Conservation (phyloP, 2,888 invertebrate species). For the Euproctis similis region DNA sequence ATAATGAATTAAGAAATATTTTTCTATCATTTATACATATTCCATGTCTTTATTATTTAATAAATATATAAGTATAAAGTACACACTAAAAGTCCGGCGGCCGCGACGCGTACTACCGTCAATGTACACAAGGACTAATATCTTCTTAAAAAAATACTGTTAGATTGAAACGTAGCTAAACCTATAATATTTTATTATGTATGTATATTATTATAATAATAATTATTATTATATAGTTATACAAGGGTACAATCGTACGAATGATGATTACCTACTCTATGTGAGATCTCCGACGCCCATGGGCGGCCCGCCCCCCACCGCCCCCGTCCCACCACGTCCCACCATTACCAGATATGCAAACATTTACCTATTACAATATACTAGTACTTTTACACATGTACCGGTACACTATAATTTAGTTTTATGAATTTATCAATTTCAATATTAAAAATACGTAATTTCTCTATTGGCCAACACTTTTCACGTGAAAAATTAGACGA, state of each 20-base stretch:
- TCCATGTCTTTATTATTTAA: slow-evolving; percentile 72
- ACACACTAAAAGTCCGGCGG: slow-evolving; percentile 65
- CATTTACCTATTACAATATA: slow-evolving; percentile 52
- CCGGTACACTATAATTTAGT: slow-evolving; percentile 63
- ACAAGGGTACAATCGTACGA: slow-evolving; percentile 70
- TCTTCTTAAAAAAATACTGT: slow-evolving; percentile 77
- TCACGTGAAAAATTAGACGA: slow-evolving; percentile 70
- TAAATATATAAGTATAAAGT: slow-evolving; percentile 69
- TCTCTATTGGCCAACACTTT: slow-evolving; percentile 73
- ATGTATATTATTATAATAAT: slow-evolving; percentile 52
- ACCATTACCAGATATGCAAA: slow-evolving; percentile 75
- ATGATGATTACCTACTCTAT: slow-evolving; percentile 71
- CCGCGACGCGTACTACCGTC: slow-evolving; percentile 55
- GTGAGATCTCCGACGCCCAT: slow-evolving; percentile 72
- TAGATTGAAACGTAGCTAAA: slow-evolving; percentile 75
- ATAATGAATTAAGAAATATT: slow-evolving; percentile 71
- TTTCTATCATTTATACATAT: slow-evolving; percentile 68
- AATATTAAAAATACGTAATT: slow-evolving; percentile 76
- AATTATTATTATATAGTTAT: too few species aligned
- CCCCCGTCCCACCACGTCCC: slow-evolving; percentile 66
- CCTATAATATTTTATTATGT: slow-evolving; percentile 68
- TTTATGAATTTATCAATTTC: slow-evolving; percentile 71
- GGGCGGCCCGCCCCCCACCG: slow-evolving; percentile 65
- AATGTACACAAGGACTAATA: slow-evolving; percentile 75
- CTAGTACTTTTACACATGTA: slow-evolving; percentile 53